phyloP scores from a whole-genome alignment of 2,888 invertebrate genomes.

The Dexiosoma caninum region DNA sequence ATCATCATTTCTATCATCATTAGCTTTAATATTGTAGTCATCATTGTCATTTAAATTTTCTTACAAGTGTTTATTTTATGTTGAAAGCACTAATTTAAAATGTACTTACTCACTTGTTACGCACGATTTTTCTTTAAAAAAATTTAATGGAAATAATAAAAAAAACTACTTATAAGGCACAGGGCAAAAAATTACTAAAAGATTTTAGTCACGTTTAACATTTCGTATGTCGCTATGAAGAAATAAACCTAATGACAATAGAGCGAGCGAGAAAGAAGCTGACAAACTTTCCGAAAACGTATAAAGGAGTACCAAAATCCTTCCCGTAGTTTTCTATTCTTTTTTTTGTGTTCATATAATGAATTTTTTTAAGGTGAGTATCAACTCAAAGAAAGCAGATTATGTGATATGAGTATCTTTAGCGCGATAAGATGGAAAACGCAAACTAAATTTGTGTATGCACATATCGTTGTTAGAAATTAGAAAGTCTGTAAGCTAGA shows the following conservation, averaged over 20 bases:
- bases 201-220: conserved; percentile 21
- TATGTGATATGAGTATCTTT: conserved; percentile 7
- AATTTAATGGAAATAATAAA: neutral
- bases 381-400: neutral
- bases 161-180: neutral
- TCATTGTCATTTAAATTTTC: conserved; percentile 7
- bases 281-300: neutral
- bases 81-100: neutral
- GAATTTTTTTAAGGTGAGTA: neutral
- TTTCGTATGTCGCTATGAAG: conserved; percentile 8
- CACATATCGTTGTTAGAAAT: too few species aligned
- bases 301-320: neutral
- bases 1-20: neutral
- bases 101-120: neutral
- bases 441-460: neutral
- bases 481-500: neutral
- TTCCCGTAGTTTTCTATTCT: neutral
- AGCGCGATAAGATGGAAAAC: neutral
- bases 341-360: neutral
- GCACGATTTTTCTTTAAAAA: conserved; percentile 1
- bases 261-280: neutral
- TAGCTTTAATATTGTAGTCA: neutral
- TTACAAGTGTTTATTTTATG: neutral
- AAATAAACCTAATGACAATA: neutral
- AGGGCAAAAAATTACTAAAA: neutral